Percentiles rank a stretch among this genome's conserved stretches.
Conservation (phyloP, 2,113 vertebrate species). For the Chascanopsetta lugubris region DNA sequence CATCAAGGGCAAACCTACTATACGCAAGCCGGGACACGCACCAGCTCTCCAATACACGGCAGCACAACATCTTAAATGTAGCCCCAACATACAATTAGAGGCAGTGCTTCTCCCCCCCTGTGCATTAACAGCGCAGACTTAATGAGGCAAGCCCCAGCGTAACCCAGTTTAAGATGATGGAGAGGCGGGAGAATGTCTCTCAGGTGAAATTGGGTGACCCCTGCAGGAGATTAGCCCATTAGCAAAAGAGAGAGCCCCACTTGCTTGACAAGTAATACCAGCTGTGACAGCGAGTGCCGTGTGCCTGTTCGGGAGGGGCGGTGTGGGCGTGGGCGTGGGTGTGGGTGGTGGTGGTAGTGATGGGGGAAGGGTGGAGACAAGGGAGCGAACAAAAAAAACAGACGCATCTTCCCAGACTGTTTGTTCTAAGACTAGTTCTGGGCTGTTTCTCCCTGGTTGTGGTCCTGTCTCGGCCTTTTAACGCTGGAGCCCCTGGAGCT, state of each 20-base stretch:
- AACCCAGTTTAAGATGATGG: constrained; percentile 64
- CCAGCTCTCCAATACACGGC: constrained; percentile 36
- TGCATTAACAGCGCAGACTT: constrained; percentile 24
- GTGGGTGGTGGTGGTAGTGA: constrained; percentile 45
- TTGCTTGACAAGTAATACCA: constrained; percentile 76
- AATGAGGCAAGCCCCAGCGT: constrained; percentile 41
- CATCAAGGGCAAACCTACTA: constrained; percentile 26
- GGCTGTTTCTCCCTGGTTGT: constrained; percentile 26
- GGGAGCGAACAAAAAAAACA: constrained; percentile 75
- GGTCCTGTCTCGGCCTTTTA: constrained; percentile 19
- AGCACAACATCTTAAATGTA: constrained; percentile 22
- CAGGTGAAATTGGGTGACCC: constrained; percentile 73
- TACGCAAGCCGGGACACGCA: constrained; percentile 47
- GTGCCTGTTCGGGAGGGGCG: constrained; percentile 45
- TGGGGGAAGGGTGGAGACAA: constrained; percentile 63
- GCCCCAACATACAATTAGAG: constrained; percentile 57
- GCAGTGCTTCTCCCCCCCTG: constrained; percentile 1
- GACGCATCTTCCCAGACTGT: constrained; percentile 68
- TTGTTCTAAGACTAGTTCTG: constrained; percentile 55
- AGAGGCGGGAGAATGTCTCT: constrained; percentile 52
- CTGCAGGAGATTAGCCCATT: constrained; percentile 74
- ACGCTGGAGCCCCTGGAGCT: constrained; percentile 19
- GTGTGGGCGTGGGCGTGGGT: too few relatives aligned
- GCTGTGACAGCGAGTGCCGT: constrained; percentile 75
- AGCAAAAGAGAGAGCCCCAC: constrained; percentile 71